Conservation (phyloP, 64 coral and sea anemone species). For the Orbicella faveolata region DNA sequence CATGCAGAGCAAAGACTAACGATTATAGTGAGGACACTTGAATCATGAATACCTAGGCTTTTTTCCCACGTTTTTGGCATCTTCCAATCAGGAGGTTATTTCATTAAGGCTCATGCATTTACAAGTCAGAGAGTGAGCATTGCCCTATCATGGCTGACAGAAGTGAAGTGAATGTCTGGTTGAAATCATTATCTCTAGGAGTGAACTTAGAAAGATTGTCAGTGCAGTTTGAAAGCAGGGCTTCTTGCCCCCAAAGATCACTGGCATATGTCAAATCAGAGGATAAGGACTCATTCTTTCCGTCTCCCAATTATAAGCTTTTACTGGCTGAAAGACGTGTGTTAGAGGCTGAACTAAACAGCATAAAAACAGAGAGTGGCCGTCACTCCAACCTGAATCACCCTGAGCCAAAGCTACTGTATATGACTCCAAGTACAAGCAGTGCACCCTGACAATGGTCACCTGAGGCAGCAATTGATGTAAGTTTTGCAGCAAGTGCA, state of each 20-base stretch:
- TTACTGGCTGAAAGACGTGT: constrained; percentile 12
- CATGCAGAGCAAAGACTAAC: too few species aligned
- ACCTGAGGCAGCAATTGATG: neutral
- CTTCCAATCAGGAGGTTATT: too few species aligned
- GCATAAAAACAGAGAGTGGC: neutral
- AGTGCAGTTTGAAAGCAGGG: neutral
- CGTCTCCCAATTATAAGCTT: constrained; percentile 16
- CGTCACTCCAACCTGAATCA: neutral
- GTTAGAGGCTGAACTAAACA: constrained; percentile 7
- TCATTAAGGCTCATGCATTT: too few species aligned
- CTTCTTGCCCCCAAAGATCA: neutral
- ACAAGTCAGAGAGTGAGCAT: too few species aligned
- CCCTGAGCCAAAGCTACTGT: neutral
- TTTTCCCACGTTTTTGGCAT: too few species aligned
- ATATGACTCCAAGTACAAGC: constrained; percentile 7
- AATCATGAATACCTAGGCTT: too few species aligned
- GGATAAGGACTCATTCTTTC: neutral
- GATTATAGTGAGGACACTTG: too few species aligned
- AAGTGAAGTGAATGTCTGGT: neutral
- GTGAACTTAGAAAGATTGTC: neutral
- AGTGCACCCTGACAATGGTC: neutral
- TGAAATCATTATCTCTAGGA: neutral
- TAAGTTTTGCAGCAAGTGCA: neutral
- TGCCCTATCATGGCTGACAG: too few species aligned
- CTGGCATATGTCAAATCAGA: neutral